Evolutionary conservation across 2,113 vertebrate species (phyloP).

Genomic region (Syngnathoides biaculeatus): DNA sequence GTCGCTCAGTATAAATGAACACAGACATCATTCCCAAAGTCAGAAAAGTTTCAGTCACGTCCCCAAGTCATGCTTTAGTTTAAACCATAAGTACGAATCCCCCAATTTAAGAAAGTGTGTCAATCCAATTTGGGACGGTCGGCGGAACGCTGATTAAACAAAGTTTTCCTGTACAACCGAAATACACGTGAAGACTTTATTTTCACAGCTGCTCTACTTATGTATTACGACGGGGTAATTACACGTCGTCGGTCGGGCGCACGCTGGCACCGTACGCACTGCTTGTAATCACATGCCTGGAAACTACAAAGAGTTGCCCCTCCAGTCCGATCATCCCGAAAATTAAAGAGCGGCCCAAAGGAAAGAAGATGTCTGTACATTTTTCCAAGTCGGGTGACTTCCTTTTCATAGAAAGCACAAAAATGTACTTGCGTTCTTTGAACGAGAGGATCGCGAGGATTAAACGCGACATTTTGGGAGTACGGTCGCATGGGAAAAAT

Average conservation of each 20-base stretch:
- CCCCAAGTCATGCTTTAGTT: neutral
- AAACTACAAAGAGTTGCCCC: conserved; percentile 45
- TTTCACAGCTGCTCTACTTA: conserved; percentile 59
- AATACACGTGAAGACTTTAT: conserved; percentile 53
- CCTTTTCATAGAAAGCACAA: conserved; percentile 24
- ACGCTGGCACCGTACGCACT: conserved; percentile 57
- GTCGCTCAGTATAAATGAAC: neutral
- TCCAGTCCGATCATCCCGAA: conserved; percentile 45
- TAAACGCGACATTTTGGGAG: conserved; percentile 53
- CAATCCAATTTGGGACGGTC: conserved; percentile 13
- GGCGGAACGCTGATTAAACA: conserved; percentile 16
- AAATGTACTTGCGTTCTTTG: conserved; percentile 25
- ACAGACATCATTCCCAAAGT: neutral
- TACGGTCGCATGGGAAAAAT: conserved; percentile 39
- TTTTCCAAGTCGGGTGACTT: conserved; percentile 24
- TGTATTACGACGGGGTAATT: conserved; percentile 68
- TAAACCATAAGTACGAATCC: neutral
- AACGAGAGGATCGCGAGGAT: conserved; percentile 29
- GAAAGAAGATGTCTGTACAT: conserved; percentile 24
- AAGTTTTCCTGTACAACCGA: conserved; percentile 40
- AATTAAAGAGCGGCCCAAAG: conserved; percentile 54
- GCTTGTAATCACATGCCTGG: conserved; percentile 69
- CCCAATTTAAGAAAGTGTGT: neutral
- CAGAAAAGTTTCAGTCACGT: neutral
- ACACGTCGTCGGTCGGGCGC: conserved; percentile 64